Evolutionary conservation across 2,888 invertebrate genomes (phyloP).

Genomic region (Chymomyza amoena): DNA sequence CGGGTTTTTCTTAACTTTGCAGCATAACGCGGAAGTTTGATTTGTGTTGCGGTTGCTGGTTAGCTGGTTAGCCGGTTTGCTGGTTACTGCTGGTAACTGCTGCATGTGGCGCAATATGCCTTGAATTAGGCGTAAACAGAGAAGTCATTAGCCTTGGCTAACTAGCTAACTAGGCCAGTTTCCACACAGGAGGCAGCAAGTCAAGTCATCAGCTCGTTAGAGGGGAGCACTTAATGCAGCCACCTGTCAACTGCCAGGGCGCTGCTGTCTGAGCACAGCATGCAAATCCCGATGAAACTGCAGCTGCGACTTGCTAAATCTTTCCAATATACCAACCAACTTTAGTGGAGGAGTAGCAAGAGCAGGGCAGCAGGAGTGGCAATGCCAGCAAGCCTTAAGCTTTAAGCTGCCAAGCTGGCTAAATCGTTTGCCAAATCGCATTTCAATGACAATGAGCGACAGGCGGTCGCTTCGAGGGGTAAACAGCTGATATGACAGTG

Average conservation of each 20-base stretch:
- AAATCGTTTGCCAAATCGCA: constrained; percentile 46
- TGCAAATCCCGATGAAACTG: constrained; percentile 46
- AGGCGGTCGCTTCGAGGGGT: constrained; percentile 11
- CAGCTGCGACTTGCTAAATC: neutral
- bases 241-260: constrained; percentile 20
- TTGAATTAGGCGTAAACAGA: constrained; percentile 42
- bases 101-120: constrained; percentile 46
- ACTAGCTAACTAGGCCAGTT: constrained; percentile 4
- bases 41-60: constrained; percentile 20
- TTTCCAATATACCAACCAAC: neutral
- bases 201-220: neutral
- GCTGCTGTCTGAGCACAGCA: constrained; percentile 43
- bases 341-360: neutral
- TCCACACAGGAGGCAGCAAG: neutral
- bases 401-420: constrained; percentile 43
- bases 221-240: constrained; percentile 50
- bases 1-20: neutral
- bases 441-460: constrained; percentile 28
- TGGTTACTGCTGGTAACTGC: neutral
- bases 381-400: constrained; percentile 26
- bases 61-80: too few relatives aligned
- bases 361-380: too few relatives aligned
- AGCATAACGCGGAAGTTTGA: constrained; percentile 19
- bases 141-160: constrained; percentile 13
- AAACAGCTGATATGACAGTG: neutral